Base-by-base conservation (phyloP, 2,113 vertebrate genomes). In the Polypterus bichir region DNA sequence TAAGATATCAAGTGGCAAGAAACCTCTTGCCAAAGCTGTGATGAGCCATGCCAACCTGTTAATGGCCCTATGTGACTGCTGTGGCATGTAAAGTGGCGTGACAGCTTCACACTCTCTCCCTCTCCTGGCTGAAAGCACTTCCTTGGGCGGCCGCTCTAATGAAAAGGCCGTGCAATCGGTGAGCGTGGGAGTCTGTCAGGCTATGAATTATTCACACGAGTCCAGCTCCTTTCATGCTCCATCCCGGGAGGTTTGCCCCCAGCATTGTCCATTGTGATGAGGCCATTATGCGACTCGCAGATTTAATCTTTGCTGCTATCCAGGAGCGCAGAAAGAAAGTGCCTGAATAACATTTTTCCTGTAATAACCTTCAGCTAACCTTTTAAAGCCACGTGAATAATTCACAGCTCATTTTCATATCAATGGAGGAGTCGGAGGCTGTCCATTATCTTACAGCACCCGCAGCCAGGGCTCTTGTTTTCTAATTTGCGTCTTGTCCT, bases 331-430 rank as follows among this genome's bases (percentile, higher is more conserved):
- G 76, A 72, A 73, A 70, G 71, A 73, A 84, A 85, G 83, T 72
- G 83, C 78, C 82, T 86, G 82, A 87, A 88, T 86, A 84, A 82
- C 82, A 83, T 83, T 84, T 84, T 84, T 84, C 76, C 84, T 86
- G 87, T 92, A 92, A 87, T 93, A 93, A 94, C 92, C 92, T 95
- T 93, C 91, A 92, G 84, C 86, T 87, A 91, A 95, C 92, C 92
- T 95, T 97, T 87, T 90, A 93, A 79, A 88, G 82, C 85, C 80
- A 85, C 89, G 83, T 85, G 90, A 92, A 88, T 87, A 88, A 93
- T 91, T 90, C 88, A 81, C 88, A 82, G 84, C 83, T 85, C 76
- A 89, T 90, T 95, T 89, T 88, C 91, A 87, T 90, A 91, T 93
- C 91, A 91, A 92, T 89, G 89, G 86, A 77, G 76, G 85, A 81